Conservation (phyloP, 2,113 vertebrate species). For the Hylia prasina region DNA sequence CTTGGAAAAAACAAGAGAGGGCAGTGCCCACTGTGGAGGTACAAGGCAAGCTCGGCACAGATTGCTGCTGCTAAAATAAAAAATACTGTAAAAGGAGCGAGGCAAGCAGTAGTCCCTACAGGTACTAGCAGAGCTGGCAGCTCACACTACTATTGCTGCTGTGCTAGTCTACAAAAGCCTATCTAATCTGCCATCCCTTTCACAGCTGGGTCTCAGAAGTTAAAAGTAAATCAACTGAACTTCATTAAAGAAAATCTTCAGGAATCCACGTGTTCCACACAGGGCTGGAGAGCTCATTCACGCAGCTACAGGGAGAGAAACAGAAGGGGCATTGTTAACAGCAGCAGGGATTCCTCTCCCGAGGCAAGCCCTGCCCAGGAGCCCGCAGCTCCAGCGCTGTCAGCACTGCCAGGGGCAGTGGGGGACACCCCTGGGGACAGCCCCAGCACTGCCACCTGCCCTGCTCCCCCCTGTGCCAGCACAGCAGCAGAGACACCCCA, state of each 20-base stretch:
- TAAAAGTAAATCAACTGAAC: neutral
- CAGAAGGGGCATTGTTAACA: neutral
- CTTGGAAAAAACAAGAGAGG: neutral
- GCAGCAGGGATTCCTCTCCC: fast-evolving
- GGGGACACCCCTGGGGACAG: too few relatives aligned
- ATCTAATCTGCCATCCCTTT: neutral
- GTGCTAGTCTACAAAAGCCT: constrained; percentile 26
- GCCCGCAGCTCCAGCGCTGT: neutral
- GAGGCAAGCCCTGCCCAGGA: fast-evolving
- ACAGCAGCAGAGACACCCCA: neutral
- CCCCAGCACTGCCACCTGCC: neutral
- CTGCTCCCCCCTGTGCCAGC: neutral
- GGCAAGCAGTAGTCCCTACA: neutral
- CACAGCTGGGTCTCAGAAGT: neutral
- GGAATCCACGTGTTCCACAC: fast-evolving
- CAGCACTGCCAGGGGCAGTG: too few relatives aligned
- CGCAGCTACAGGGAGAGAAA: neutral
- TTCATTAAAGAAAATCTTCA: neutral
- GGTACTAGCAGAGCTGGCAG: neutral
- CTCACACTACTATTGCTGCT: neutral
- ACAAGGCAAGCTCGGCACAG: neutral
- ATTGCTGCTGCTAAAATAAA: neutral
- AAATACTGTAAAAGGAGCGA: neutral
- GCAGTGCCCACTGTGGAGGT: too few relatives aligned
- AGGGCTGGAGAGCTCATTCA: neutral